phyloP scores from a whole-genome alignment of 1,140 invertebrate genomes.

The Pristionchus pacificus region DNA sequence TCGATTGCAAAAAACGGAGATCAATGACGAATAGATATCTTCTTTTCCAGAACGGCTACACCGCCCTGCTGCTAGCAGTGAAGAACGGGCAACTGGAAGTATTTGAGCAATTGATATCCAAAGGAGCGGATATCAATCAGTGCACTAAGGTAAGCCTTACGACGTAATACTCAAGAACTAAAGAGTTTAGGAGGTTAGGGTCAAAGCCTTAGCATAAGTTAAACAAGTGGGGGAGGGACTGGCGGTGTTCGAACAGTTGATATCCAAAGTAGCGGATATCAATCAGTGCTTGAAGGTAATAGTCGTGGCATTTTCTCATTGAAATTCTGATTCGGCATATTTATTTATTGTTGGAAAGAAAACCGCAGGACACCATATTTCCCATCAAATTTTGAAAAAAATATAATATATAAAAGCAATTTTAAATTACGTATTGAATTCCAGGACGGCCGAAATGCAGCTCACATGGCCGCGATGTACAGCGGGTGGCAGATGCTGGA shows the following conservation, averaged over 20 bases:
- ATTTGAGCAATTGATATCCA: constrained; percentile 39
- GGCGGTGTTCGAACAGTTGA: constrained; percentile 41
- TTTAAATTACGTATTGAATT: constrained; percentile 15
- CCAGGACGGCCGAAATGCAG: constrained; percentile 45
- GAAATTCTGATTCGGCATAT: too few relatives aligned
- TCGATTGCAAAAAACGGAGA: too few relatives aligned
- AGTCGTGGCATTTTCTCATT: too few relatives aligned
- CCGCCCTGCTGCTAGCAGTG: constrained; percentile 46
- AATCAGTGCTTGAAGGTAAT: constrained; percentile 43
- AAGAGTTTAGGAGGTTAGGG: too few relatives aligned
- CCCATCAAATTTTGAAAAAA: too few relatives aligned
- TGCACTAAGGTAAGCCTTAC: constrained; percentile 41
- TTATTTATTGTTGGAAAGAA: constrained; percentile 26
- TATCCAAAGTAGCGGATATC: constrained; percentile 48
- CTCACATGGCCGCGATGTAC: constrained; percentile 52
- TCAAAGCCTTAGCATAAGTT: too few relatives aligned
- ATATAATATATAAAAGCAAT: too few relatives aligned
- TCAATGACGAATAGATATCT: background rate
- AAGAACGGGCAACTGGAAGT: constrained; percentile 41
- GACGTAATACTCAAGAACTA: too few relatives aligned
- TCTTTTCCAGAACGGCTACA: constrained; percentile 45
- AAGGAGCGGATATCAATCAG: constrained; percentile 47
- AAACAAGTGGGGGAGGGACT: too few relatives aligned
- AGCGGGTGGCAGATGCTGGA: constrained; percentile 43
- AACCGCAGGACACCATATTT: too few relatives aligned